A percentile compares a stretch with the other conserved stretches of the same genome.
Evolutionary conservation across 2,113 vertebrate genomes (phyloP).

Genomic region (Daboia siamensis): DNA sequence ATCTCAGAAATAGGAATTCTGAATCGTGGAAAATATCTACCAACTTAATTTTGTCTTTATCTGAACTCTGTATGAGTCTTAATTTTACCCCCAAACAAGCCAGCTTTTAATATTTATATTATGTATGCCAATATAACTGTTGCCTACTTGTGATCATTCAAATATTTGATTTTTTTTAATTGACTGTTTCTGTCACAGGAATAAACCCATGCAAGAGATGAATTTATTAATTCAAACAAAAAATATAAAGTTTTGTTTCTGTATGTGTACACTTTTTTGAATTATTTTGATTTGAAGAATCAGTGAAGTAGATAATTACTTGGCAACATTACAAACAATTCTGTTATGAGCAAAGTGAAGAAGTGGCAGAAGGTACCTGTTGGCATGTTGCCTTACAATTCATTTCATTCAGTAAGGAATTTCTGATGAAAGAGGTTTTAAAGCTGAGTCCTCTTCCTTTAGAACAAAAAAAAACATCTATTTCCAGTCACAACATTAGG

Average conservation of each 20-base stretch:
- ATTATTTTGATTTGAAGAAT: constrained; percentile 60
- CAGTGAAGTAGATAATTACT: constrained; percentile 71
- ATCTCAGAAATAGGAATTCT: neutral
- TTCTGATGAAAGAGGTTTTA: constrained; percentile 53
- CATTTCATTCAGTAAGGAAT: constrained; percentile 54
- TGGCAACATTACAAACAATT: constrained; percentile 66
- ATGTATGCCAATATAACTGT: neutral
- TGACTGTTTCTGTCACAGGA: constrained; percentile 12
- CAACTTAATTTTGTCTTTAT: neutral
- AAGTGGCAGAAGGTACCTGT: constrained; percentile 65
- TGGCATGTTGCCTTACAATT: constrained; percentile 61
- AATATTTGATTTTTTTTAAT: constrained; percentile 28
- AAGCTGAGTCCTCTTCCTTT: constrained; percentile 48
- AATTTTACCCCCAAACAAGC: neutral
- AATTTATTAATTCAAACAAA: constrained; percentile 18
- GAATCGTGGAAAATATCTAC: neutral
- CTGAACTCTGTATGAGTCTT: neutral
- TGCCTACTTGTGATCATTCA: neutral
- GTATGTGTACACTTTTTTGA: constrained; percentile 57
- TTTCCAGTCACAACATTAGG: constrained; percentile 50
- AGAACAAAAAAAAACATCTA: constrained; percentile 15
- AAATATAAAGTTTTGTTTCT: constrained; percentile 27
- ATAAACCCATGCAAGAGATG: constrained; percentile 42
- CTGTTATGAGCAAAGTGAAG: constrained; percentile 65
- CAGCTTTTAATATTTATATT: neutral